Evolutionary conservation across 2,888 invertebrate genomes (phyloP).

Genomic region (Mythimna ferrago): DNA sequence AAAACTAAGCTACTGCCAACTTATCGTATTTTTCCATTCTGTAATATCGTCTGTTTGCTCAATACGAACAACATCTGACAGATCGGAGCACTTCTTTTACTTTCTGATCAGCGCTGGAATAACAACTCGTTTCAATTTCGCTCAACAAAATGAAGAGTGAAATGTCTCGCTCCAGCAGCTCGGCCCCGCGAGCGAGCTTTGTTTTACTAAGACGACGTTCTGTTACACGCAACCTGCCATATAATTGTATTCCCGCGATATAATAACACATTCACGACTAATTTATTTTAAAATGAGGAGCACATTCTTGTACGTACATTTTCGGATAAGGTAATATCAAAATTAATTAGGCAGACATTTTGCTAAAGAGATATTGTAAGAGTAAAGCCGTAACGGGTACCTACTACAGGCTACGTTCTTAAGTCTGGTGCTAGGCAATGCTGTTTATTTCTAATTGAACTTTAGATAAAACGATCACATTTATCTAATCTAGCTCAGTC

Average conservation of each 20-base stretch:
- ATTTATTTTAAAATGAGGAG: constrained; percentile 28
- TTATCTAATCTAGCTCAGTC: constrained; percentile 61
- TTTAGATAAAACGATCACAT: constrained; percentile 63
- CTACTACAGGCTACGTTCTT: neutral
- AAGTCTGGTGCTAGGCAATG: constrained; percentile 19
- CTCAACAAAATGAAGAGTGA: constrained; percentile 5
- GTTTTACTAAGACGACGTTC: neutral
- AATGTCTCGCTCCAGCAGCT: neutral
- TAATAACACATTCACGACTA: constrained; percentile 12
- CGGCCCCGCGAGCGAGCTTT: neutral
- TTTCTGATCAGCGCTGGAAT: constrained; percentile 10
- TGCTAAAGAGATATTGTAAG: constrained; percentile 39
- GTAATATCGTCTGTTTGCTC: constrained; percentile 8
- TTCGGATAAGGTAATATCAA: constrained; percentile 32
- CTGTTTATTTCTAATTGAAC: constrained; percentile 59
- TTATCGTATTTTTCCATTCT: constrained; percentile 14
- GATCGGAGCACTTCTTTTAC: constrained; percentile 2
- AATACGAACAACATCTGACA: neutral
- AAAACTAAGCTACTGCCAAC: constrained; percentile 8
- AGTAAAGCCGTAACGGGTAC: constrained; percentile 23
- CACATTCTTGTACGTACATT: constrained; percentile 20
- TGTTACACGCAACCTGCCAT: constrained; percentile 2
- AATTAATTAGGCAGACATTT: constrained; percentile 37
- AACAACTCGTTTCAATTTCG: constrained; percentile 16
- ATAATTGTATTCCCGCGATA: constrained; percentile 13